A percentile compares a stretch with the other conserved stretches of the same genome.
Evolutionary conservation across 1,140 invertebrate genomes (phyloP).

Genomic region (Helicoverpa armigera): DNA sequence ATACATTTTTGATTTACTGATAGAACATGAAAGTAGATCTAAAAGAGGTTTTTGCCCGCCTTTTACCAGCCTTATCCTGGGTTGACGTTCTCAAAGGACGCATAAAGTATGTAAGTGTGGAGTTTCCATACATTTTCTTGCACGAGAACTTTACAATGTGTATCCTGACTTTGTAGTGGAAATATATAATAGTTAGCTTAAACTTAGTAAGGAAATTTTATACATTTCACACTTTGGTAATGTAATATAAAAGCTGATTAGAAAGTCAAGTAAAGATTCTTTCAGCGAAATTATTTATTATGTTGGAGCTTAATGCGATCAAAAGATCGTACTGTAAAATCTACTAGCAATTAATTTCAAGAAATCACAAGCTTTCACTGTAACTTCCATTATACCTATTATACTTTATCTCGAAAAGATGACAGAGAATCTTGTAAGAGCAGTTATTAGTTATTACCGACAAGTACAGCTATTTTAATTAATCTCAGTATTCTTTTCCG

Average conservation of each 20-base stretch:
- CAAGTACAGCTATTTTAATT: background rate
- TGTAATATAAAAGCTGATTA: too few species aligned
- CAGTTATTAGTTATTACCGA: background rate
- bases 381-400: too few species aligned
- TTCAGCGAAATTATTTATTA: too few species aligned
- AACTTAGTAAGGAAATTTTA: background rate
- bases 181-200: constrained; percentile 1
- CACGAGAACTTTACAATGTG: constrained; percentile 23
- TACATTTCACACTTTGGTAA: background rate
- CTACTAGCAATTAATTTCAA: too few species aligned
- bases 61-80: constrained; percentile 1
- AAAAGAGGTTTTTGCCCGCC: background rate
- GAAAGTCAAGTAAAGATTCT: too few species aligned
- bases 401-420: too few species aligned
- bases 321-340: too few species aligned
- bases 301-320: too few species aligned
- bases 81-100: constrained; percentile 22
- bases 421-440: too few species aligned
- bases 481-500: background rate
- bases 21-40: constrained; percentile 28
- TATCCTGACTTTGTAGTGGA: background rate
- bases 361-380: too few species aligned
- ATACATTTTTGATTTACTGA: constrained; percentile 44
- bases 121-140: constrained; percentile 20
- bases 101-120: constrained; percentile 22